phyloP scores from a whole-genome alignment of 2,797 vertebrate genomes.

The Myotis pilosus region DNA sequence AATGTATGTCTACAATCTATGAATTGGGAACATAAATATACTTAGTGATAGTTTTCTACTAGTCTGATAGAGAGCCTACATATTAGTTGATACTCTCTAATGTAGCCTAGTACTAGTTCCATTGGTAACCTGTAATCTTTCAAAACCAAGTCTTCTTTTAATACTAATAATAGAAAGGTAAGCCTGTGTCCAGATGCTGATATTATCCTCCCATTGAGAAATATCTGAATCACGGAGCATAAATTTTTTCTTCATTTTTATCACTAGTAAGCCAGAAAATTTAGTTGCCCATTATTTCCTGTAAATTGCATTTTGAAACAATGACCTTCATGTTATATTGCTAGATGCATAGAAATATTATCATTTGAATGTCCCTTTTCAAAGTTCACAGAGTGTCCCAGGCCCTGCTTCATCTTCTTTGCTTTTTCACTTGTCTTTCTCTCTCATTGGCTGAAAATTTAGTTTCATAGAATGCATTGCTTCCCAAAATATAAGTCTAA shows the following conservation, averaged over 20 bases:
- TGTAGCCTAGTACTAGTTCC: background rate
- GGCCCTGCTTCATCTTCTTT: rapidly evolving
- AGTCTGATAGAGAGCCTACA: background rate
- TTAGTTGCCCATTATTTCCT: background rate
- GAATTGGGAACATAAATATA: conserved; percentile 24
- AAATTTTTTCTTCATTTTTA: conserved; percentile 12
- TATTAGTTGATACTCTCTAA: background rate
- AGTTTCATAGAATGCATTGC: background rate
- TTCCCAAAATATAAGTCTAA: background rate
- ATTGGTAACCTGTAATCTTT: background rate
- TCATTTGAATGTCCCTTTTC: background rate
- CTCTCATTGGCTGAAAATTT: background rate
- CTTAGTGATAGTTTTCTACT: conserved; percentile 3
- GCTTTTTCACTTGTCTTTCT: background rate
- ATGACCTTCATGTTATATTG: too few relatives aligned
- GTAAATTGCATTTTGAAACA: background rate
- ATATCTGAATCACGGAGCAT: background rate
- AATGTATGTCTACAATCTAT: background rate
- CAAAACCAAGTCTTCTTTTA: background rate
- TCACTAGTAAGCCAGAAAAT: background rate
- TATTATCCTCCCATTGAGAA: background rate
- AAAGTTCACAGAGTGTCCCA: background rate
- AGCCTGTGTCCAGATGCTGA: background rate
- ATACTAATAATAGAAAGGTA: background rate
- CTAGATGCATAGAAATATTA: background rate